Base-by-base conservation (phyloP, 2,888 invertebrate species). In the Beris chalybata region DNA sequence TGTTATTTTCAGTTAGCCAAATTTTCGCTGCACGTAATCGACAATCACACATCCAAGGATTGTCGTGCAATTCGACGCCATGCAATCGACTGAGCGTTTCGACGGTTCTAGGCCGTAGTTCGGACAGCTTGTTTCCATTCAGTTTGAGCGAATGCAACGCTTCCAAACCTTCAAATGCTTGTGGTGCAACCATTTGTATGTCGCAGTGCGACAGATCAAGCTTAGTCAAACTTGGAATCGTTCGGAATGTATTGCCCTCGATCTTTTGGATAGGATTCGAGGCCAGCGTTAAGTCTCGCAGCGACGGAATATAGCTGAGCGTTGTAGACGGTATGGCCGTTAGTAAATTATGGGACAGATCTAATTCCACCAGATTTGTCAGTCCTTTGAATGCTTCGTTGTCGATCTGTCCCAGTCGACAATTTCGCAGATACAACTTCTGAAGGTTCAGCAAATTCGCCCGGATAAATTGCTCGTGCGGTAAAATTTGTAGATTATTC, bases 11-110 rank as follows among this genome's bases (percentile, higher is more conserved):
- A 59, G 87, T 86, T 70, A 94, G 81, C 93, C 93, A 94, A 73
- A 89, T 83, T 77, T 92, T 92, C 67, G 92, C 86, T 67, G 90
- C 89, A 58, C 93, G 84, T 67, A 94, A 79, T 30, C 91, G 87
- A 75, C 94, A 95, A 76, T 94, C 93, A 76, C 94, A 95, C 69
- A 88, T 86, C 94, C 93, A 94, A 0, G 92, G 92, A 79, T 94
- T 94, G 71, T 91, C 91, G 71, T 93, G 92, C 71, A 94, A 81
- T 76, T 92, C 92, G 69, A 94, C 88, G 50, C 89, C 90, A 76
- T 91, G 89, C 58, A 94, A 83, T 67, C 88, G 88, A 72, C 86
- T 87, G 66, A 91, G 77, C 59, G 87, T 88, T 77, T 90, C 90
- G 70, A 92, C 87, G 1, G 91, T 91, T 71, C 85, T 86, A 12